A percentile compares a stretch with the other conserved stretches of the same genome.
Evolutionary conservation across 2,113 vertebrate genomes (phyloP).

Genomic region (Hyperopisus bebe): DNA sequence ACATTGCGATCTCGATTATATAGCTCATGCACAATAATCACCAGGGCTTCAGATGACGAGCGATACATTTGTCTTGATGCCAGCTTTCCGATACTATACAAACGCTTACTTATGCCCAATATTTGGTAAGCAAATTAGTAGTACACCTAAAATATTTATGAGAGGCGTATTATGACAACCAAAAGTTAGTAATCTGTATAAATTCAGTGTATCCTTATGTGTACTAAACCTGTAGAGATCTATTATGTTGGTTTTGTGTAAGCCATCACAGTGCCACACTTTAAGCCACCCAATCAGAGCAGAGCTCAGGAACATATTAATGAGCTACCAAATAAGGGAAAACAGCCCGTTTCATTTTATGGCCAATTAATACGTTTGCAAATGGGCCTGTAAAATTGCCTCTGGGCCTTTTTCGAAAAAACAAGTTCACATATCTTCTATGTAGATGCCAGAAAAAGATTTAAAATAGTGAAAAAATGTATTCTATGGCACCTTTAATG

Average conservation of each 20-base stretch:
- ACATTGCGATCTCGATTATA: neutral
- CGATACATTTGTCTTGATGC: neutral
- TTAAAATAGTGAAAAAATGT: neutral
- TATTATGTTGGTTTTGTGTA: no score
- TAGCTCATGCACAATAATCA: neutral
- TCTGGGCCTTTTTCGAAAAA: neutral
- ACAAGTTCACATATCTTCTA: neutral
- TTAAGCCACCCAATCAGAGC: no score
- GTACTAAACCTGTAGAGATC: neutral
- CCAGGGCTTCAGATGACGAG: neutral
- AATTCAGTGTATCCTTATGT: neutral
- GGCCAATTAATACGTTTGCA: no score
- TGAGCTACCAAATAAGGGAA: no score
- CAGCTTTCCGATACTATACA: neutral
- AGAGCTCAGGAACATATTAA: no score
- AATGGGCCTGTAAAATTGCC: neutral
- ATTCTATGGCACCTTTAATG: no score
- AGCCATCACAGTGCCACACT: no score
- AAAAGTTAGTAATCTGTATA: neutral
- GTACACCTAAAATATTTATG: neutral
- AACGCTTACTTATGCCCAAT: neutral
- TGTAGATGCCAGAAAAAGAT: neutral
- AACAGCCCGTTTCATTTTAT: no score
- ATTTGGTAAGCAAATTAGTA: neutral
- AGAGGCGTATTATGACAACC: neutral